Evolutionary conservation across 37 sponge, comb jelly and placozoan genomes (phyloP), one percentile per base, ranked within the genome.

Genomic region (Oopsacas minuta): DNA sequence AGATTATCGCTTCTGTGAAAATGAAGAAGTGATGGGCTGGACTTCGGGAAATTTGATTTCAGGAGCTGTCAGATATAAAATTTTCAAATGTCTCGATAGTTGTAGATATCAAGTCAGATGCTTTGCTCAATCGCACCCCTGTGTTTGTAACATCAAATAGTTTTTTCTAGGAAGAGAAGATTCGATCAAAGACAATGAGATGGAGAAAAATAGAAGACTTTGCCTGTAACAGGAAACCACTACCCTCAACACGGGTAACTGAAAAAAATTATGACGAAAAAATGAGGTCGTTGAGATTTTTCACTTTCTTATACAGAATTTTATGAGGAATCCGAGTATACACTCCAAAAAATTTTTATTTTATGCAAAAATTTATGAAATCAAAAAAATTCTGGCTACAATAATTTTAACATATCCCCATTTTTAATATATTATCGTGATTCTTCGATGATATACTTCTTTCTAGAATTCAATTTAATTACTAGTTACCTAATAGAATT

Each of bases 161-260:
- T 85, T 83, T 75, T 39, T 90, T 90, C 28, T 87, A 86, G 52
- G 69, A 83, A 52, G 84, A 82, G 8, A 90, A 52, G 38, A 90
- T 84, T 81, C 85, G 32, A 42, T 39, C 81, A 38, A 89, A 89
- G 49, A 82, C 82, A 37, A 52, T 35, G 22, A 90, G 85, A 30
- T 39, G 85, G 25, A 85, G 36, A 30, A 85, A 84, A 90, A 82
- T 87, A 82, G 85, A 88, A 28, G 51, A 38, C 82, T 85, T 85
- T 34, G 87, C 86, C 37, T 90, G 90, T 61, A 81, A 82, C n/a
- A 69, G 87, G 52, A 90, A 75, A 15, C 90, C 90, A 81, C 84
- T 81, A 38, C 86, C 88, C 87, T 87, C 90, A 69, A 81, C 83
- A 81, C n/a, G n/a, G n/a, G n/a, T n/a, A n/a, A n/a, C n/a, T n/a